Evolutionary conservation across 2,797 vertebrate genomes (phyloP).

Genomic region (Liparis tanakae): DNA sequence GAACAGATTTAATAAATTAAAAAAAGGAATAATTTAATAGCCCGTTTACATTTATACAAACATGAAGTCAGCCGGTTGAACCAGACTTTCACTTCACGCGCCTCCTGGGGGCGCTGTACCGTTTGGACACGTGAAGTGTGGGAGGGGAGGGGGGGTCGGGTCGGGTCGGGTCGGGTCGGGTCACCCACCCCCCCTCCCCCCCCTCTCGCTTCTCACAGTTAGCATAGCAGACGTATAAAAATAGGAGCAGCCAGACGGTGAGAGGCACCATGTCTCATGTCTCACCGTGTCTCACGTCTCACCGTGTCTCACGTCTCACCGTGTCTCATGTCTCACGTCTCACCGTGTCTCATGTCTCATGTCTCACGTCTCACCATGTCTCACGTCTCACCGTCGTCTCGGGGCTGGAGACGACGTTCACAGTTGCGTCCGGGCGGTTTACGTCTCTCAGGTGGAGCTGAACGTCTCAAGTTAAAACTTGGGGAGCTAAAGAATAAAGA

Average conservation of each 20-base stretch:
- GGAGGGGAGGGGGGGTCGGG: constrained; percentile 18
- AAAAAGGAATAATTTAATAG: constrained; percentile 79
- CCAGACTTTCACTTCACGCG: constrained; percentile 22
- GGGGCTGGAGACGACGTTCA: constrained; percentile 59
- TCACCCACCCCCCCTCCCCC: constrained; percentile 49
- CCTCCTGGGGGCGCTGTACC: constrained; percentile 74
- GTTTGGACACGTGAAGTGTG: constrained; percentile 35
- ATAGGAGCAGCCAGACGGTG: constrained; percentile 24
- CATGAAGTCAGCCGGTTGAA: constrained; percentile 50
- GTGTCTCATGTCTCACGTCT: constrained; percentile 17
- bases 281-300: too few relatives aligned
- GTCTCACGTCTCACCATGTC: constrained; percentile 43
- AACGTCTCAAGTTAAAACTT: neutral
- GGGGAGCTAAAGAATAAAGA: neutral
- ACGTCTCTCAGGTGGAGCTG: neutral
- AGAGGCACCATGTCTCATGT: constrained; percentile 45
- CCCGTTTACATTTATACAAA: constrained; percentile 78
- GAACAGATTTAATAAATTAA: constrained; percentile 51
- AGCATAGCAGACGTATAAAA: constrained; percentile 38
- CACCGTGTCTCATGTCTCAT: constrained; percentile 25
- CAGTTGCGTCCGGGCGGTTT: constrained; percentile 39
- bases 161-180: constrained; percentile 47
- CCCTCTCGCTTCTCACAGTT: constrained; percentile 59
- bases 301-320: constrained; percentile 44
- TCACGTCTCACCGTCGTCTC: constrained; percentile 22